phyloP scores from a whole-genome alignment of 1,140 invertebrate species.

The Drosophila oshimai region DNA sequence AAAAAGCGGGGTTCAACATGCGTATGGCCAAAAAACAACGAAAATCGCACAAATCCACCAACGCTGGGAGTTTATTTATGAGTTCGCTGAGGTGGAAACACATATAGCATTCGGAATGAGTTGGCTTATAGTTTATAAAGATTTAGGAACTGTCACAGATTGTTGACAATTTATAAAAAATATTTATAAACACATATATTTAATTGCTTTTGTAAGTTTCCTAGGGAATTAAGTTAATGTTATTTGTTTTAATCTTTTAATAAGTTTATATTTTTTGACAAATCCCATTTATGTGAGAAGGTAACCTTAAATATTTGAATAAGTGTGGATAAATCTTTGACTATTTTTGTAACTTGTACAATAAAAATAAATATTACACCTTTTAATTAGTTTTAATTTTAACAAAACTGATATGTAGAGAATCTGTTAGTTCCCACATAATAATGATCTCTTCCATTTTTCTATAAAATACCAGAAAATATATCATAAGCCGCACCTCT shows the following conservation, averaged over 20 bases:
- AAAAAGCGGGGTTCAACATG: slow-evolving; percentile 19
- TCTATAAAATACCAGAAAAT: slow-evolving; percentile 2
- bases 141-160: slow-evolving; percentile 28
- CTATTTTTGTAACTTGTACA: no score
- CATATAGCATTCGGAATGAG: slow-evolving; percentile 42
- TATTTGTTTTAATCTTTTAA: not conserved
- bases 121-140: slow-evolving; percentile 25
- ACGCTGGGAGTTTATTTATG: slow-evolving; percentile 53
- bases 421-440: not conserved
- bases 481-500: slow-evolving; percentile 24
- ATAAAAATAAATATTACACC: no score
- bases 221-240: not conserved
- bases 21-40: slow-evolving; percentile 22
- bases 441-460: not conserved
- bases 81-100: slow-evolving; percentile 46
- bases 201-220: not conserved
- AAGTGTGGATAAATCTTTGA: no score
- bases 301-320: not conserved
- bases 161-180: not conserved
- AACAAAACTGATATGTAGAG: not conserved
- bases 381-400: no score
- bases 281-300: no score
- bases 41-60: slow-evolving; percentile 36
- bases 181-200: slow-evolving; percentile 11
- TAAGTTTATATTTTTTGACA: no score